Base-by-base conservation (phyloP, 2,888 invertebrate genomes). In the Sepioteuthis lessoniana region DNA sequence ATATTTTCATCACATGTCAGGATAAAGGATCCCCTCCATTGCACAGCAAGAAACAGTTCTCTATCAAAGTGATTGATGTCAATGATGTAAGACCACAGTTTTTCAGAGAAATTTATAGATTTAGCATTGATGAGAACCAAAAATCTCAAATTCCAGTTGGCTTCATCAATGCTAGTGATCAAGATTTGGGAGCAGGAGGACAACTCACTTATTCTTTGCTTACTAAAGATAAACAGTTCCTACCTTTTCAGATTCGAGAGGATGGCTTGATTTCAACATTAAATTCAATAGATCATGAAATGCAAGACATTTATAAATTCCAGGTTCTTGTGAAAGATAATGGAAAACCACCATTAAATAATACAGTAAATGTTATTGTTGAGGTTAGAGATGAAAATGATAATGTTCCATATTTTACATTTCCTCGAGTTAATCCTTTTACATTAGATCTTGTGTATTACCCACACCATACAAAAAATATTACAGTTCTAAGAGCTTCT, bases 81-180 rank as follows among this genome's bases (percentile, higher is more conserved):
- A 76, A 76, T 76, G 76, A 76, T 76, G n/a, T 76, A 16, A 76
- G 35, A 35, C 76, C 76, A 16, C 76, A 76, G 13, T 76, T 76
- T n/a, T 76, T 76, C 28, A 35, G 76, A 76, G 76, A 76, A 25
- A 76, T 76, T 76, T 76, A 76, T n/a, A 76, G 76, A 76, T 76
- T 76, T 76, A 76, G 76, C 76, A n/a, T 76, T 76, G 76, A 76
- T 76, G 76, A 76, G n/a, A 76, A 76, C 35, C 76, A 76, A n/a
- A 76, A 76, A 76, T 76, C 76, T 16, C 76, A 76, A 76, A 76
- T 76, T 76, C 76, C 76, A 35, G 76, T 76, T 35, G 76, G 76
- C 35, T 76, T 76, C 19, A 35, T 76, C 35, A 76, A 76, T 76
- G 76, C 76, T n/a, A 76, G 76, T 76, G 76, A 76, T 76, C 76